Evolutionary conservation across 2,888 invertebrate species (phyloP), one percentile per base, ranked within the genome.

Genomic region (Synanthedon myopaeformis): DNA sequence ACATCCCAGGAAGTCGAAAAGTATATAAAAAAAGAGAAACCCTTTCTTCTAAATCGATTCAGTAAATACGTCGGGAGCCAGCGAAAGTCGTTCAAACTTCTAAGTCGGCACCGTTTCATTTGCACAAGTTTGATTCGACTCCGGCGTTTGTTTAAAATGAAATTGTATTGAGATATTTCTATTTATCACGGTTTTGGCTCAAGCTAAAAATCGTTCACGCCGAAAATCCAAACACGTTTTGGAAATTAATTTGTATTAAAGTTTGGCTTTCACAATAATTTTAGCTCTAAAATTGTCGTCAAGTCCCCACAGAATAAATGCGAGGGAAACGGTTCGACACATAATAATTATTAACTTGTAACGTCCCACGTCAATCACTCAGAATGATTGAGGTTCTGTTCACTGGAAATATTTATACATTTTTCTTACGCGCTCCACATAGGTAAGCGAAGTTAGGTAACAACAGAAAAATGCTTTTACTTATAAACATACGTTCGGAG

Each of bases 401-500:
- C 54, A 52, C 54, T 57, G 53, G 55, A 57, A 57, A 57, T 58
- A 61, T 61, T 59, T 57, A 56, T 58, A 61, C 57, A 58, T 60
- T 60, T 56, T 55, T 54, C 53, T 55, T 51, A 56, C 53, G 56
- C 53, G 51, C 56, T 57, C 54, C 35, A 55, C 51, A 52, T 54
- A 53, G 53, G 45, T 45, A 14, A 14, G 45, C n/a, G 45, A 45
- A 56, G 55, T 35, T n/a, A 35, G 35, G 35, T 56, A 58, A 49
- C 54, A 58, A 65, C 63, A 63, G 58, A 67, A 65, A 61, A 64
- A 66, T 55, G 62, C 64, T 63, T 62, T 64, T 57, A 61, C 64
- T 63, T 62, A 63, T 57, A 64, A 59, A 57, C 54, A 55, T 50
- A 53, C 53, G 50, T 45, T 48, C 51, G 51, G 49, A 19, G 50